Base-by-base conservation (phyloP, 1,140 invertebrate genomes). In the Drosophila navojoa region DNA sequence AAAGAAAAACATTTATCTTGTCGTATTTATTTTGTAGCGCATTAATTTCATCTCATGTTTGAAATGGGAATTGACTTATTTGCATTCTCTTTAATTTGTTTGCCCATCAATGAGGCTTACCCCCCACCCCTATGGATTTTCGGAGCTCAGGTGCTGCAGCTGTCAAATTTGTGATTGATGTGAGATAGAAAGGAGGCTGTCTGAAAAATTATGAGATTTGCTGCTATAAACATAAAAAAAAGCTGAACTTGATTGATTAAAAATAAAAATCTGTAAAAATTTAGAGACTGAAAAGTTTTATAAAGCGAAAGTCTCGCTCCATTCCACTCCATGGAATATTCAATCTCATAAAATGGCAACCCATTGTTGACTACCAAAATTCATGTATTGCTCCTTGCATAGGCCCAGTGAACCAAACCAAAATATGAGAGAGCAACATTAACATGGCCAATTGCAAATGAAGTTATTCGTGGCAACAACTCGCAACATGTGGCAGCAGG, bases 21-120 rank as follows among this genome's bases (percentile, higher is more conserved):
- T 87, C 84, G 79, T 89, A 84, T 87, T 87, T 87, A 79, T 87
- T 87, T 72, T 84, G 84, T 77, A 77, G 72, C 79, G 61, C 84
- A 87, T 87, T 87, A 89, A 87, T 87, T 87, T 89, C 77, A 77
- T 57, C 60, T 89, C 82, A 78, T 82, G 69, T 77, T 89, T 57
- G 58, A 79, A 59, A 76, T 67, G 47, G 58, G 76, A 87, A 87
- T 87, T 87, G 84, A 87, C 84, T 87, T 87, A 87, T 87, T 87
- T 87, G 84, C 84, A 87, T 87, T 84, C 60, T 59, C 62, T 81
- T 86, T 86, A 87, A 87, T 86, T 86, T 86, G 74, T 78, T 42
- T 47, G 62, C n/a, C 59, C 76, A 87, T 86, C 75, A 77, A 81
- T 86, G 42, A 29, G 16, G 40, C 22, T 29, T 44, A 27, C 0